These are phyloP conservation scores for Theodoxus fluviatilis DNA, from an alignment of 2,888 invertebrate genomes.

Conservation along the genomic window DNA sequence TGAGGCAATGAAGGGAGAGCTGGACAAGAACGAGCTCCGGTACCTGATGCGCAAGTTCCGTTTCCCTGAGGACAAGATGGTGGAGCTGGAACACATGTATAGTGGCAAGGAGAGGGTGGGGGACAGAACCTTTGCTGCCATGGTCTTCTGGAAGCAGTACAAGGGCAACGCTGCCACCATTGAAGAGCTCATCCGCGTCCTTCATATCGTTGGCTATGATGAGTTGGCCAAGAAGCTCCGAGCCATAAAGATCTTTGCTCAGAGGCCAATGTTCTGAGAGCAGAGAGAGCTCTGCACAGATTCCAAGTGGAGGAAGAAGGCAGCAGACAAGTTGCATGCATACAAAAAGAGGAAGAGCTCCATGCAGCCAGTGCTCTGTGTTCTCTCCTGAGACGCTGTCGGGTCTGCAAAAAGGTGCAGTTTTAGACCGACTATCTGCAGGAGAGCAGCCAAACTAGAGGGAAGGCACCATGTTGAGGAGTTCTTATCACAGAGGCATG, in stretches of 20 bases:
- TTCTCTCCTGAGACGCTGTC: too few relatives aligned
- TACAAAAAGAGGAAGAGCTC: too few relatives aligned
- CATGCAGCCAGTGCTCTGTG: too few relatives aligned
- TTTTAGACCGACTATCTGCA: too few relatives aligned
- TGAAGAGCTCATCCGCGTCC: slow-evolving; percentile 58
- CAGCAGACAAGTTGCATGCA: too few relatives aligned
- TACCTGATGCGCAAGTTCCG: slow-evolving; percentile 58
- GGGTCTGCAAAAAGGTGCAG: too few relatives aligned
- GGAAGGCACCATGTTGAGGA: too few relatives aligned
- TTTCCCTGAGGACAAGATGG: slow-evolving; percentile 54
- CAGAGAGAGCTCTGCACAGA: background rate
- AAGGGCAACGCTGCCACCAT: slow-evolving; percentile 50
- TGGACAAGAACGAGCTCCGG: slow-evolving; percentile 59
- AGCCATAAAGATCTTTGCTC: slow-evolving; percentile 52
- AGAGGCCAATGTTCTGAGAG: slow-evolving; percentile 45
- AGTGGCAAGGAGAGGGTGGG: slow-evolving; percentile 56
- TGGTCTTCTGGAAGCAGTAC: slow-evolving; percentile 54
- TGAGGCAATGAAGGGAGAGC: slow-evolving; percentile 45
- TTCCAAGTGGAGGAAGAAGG: too few relatives aligned
- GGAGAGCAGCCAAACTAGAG: too few relatives aligned
- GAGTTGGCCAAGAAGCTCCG: slow-evolving; percentile 42
- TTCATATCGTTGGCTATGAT: slow-evolving; percentile 58
- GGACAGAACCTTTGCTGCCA: slow-evolving; percentile 48
- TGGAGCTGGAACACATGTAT: slow-evolving; percentile 56
- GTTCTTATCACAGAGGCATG: too few relatives aligned